Conservation (phyloP, 2,888 invertebrate species). For the Trissonchulus latispiculum region DNA sequence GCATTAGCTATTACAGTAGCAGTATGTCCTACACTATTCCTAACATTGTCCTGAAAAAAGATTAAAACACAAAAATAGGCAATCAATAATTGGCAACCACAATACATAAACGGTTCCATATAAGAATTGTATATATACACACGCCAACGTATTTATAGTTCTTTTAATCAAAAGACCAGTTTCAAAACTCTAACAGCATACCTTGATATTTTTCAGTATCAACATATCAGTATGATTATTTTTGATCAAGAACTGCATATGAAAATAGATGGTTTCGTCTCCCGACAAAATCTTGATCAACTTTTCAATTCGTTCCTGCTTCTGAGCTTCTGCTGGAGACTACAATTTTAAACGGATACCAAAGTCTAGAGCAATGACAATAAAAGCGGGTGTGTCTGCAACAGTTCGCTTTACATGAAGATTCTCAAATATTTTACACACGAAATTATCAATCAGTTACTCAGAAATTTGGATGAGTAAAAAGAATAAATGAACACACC, state of each 20-base stretch:
- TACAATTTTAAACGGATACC: too few species aligned
- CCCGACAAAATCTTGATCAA: slow-evolving; percentile 83
- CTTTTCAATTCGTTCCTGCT: slow-evolving; percentile 54
- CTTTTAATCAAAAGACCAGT: neutral
- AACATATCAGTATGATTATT: slow-evolving; percentile 96
- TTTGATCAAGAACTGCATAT: slow-evolving; percentile 91
- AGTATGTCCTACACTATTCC: slow-evolving; percentile 95
- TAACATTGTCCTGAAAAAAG: slow-evolving; percentile 76
- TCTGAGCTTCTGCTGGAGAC: too few species aligned
- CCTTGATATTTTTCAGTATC: slow-evolving; percentile 64
- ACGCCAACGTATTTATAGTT: neutral
- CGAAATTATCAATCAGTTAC: too few species aligned
- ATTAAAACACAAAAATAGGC: neutral
- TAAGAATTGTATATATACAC: too few species aligned
- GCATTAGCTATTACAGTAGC: slow-evolving; percentile 98
- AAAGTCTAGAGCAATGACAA: too few species aligned
- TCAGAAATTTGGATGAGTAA: too few species aligned
- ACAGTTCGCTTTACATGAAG: too few species aligned
- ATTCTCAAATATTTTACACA: too few species aligned
- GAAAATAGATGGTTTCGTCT: slow-evolving; percentile 84
- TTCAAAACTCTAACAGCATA: slow-evolving; percentile 26
- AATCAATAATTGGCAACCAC: slow-evolving; percentile 7
- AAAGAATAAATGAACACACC: too few species aligned
- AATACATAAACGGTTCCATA: too few species aligned
- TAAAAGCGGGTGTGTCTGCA: too few species aligned